Evolutionary conservation across 2,113 vertebrate genomes (phyloP).

Genomic region (Tursiops truncatus): DNA sequence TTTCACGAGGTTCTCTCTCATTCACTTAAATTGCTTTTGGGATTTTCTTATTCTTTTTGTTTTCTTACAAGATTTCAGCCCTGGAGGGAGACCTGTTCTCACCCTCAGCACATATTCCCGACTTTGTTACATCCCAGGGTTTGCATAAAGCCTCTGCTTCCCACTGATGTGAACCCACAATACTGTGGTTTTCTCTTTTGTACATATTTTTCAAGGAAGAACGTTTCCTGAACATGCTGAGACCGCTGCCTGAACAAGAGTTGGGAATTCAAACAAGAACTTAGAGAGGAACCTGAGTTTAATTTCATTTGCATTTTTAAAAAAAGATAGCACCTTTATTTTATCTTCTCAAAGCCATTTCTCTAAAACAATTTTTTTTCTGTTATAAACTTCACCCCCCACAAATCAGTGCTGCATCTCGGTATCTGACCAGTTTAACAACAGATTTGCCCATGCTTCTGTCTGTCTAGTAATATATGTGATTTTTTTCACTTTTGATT

Average conservation of each 20-base stretch:
- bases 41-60: background rate
- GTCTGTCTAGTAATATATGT: background rate
- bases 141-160: background rate
- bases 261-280: background rate
- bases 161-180: background rate
- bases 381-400: background rate
- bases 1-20: background rate
- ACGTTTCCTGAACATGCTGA: background rate
- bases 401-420: background rate
- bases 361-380: background rate
- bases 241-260: background rate
- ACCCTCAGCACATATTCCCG: background rate
- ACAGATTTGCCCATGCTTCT: background rate
- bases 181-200: background rate
- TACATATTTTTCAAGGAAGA: background rate
- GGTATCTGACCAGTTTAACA: background rate
- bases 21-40: background rate
- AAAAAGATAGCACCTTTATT: slow-evolving; percentile 54
- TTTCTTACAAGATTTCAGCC: background rate
- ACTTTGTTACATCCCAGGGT: background rate
- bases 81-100: background rate
- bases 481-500: slow-evolving; percentile 29
- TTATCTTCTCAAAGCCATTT: slow-evolving; percentile 42
- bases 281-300: background rate
- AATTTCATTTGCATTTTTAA: slow-evolving; percentile 44